Base-by-base conservation (phyloP, 1,140 invertebrate genomes). In the Calephelis virginiensis region DNA sequence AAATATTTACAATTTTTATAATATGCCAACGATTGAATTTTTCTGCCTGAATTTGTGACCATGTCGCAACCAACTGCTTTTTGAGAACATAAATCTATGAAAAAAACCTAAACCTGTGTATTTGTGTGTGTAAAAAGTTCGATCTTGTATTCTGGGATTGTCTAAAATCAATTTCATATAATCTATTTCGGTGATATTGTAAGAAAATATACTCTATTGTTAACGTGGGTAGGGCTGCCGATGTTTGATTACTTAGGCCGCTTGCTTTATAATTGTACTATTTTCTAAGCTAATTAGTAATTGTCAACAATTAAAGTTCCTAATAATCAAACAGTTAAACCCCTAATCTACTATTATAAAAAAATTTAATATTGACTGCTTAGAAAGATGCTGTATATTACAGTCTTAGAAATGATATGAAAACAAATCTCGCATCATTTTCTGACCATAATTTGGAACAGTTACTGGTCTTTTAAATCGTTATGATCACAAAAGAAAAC, bases 101-200 rank as follows among this genome's bases (percentile, higher is more conserved):
- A 81, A 59, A 48, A 67, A 85, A 86, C 65, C 48, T 45, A 82
- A 85, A 81, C 75, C 69, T 80, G 79, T 81, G 66, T 79, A 81
- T 76, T 86, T 82, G 83, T 83, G 83, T 85, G 78, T 90, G 89
- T 91, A 91, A 91, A 91, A 91, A 89, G 89, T 89, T 82, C 71
- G 89, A 91, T 91, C 89, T 91, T 91, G 89, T 91, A 91, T 89
- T 91, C 89, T 91, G 89, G 89, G 81, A 86, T 91, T 89, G 88
- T 84, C 76, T 86, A 84, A 90, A 90, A 85, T 88, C 74, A 89
- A 89, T 89, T 83, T 84, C 63, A 83, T 86, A 86, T 90, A 89
- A 73, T 89, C 85, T 85, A 89, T 87, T 86, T 81, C 84, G 82
- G 82, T 80, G 77, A 82, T 71, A 80, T 81, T 85, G 88, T 78